Base-by-base conservation (phyloP, 1,140 invertebrate species). In the Drosophila aff. region DNA sequence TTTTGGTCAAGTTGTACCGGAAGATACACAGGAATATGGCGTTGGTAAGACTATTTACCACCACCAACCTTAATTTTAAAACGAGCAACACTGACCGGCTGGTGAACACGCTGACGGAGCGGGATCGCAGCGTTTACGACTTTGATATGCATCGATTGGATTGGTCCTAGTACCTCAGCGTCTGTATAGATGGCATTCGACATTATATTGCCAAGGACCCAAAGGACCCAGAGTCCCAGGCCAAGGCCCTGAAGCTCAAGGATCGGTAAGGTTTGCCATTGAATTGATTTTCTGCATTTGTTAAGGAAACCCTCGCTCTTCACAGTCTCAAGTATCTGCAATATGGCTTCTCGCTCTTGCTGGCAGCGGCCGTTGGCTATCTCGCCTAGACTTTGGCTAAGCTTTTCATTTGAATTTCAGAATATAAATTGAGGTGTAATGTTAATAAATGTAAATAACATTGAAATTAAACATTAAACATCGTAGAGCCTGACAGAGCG, bases 121-220 rank as follows among this genome's bases (percentile, higher is more conserved):
- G 93, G 33, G 97, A 98, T 86, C 93, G 93, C 60, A 84, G 93
- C 2, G 81, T 95, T 1, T 97, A 96, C 83, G 93, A 94, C 11
- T 96, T 96, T 81, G 95, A 96, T 78, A 94, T 97, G 67, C 91
- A 90, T 0, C 91, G 94, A 2, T 91, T 97, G 49, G 93, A 96
- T 57, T 97, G 96, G 96, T 77, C 93, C 0, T 82, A 94, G 5
- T 96, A 95, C 78, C 93, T 96, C 9, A 79, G 93, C 7, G 85
- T 92, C 26, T 95, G 95, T 66, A 93, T 96, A 4, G 87, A 93
- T 78, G 96, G 96, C 31, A 91, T 96, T 18, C 93, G 96, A 31
- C 92, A 94, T 2, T 96, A 95, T 78, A 69, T 97, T 16, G 92
- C 96, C 2, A 96, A 96, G 65, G 96, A 97, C 52, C 94, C 95